These are phyloP conservation scores for Xenopus tropicalis DNA, from an alignment of 2,113 vertebrate species.

Conservation along the genomic window UCB_Xtro_10.0 CM004445.2:122801501-122802000, in stretches of 20 bases:
- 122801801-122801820: constrained; percentile 12
- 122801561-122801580: too few species aligned
- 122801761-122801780: constrained; percentile 20
- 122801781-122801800: constrained; percentile 1
- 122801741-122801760: constrained; percentile 14
- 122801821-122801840: background rate
- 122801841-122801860: background rate
- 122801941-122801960: too few species aligned
- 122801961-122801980: too few species aligned
- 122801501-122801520: too few species aligned
- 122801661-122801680: constrained; percentile 12
- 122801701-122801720: constrained; percentile 20
- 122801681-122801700: constrained; percentile 35
- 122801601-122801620: background rate
- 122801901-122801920: too few species aligned
- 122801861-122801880: background rate
- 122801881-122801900: too few species aligned
- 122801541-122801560: too few species aligned
- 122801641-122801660: constrained; percentile 17
- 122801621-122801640: constrained; percentile 1
- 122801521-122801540: too few species aligned
- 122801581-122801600: too few species aligned
- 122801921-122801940: too few species aligned
- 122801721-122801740: constrained; percentile 20
- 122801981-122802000: too few species aligned